Base-by-base conservation (phyloP, 1,140 invertebrate species). In the Chironomus striatipennis region DNA sequence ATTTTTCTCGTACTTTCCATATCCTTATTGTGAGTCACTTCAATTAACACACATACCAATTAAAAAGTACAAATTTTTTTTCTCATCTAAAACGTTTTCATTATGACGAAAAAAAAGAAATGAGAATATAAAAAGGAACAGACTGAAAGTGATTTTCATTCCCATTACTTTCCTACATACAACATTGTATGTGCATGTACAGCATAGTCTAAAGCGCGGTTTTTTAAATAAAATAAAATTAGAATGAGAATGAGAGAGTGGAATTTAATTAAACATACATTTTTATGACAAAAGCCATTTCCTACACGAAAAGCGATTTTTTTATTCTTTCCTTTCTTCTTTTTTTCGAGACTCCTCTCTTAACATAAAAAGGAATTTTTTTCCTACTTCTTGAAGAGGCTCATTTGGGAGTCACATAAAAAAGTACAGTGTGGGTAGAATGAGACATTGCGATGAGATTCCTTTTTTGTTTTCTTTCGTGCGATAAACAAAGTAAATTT, bases 241-340 rank as follows among this genome's bases (percentile, higher is more conserved):
- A 34, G 12, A 57, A n/a, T n/a, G 47, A 12, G 47, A 57, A n/a
- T 57, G 12, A 12, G n/a, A 57, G 47, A 57, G n/a, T 57, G 47
- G 47, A 57, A 57, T 57, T 57, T 57, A 57, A 57, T 57, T 57
- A 57, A 57, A 57, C 47, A 57, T 57, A 57, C 47, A 57, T 57
- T 57, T 57, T 57, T 57, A 57, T 57, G 47, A 57, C 47, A 57
- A 57, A 57, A 57, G 47, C 47, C n/a, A 57, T 57, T 57, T 57
- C 47, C 47, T 57, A 57, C 47, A 57, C 47, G 47, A 57, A 57
- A 57, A 57, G 47, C 47, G 47, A 57, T 57, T 57, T 34, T 34
- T 34, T 34, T 34, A 34, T 34, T 34, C 24, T 34, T 34, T 34
- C 47, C n/a, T 57, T 57, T 57, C 47, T 57, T 57, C 47, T 57